Evolutionary conservation across 2,888 invertebrate genomes (phyloP).

Genomic region (Eilema depressum): DNA sequence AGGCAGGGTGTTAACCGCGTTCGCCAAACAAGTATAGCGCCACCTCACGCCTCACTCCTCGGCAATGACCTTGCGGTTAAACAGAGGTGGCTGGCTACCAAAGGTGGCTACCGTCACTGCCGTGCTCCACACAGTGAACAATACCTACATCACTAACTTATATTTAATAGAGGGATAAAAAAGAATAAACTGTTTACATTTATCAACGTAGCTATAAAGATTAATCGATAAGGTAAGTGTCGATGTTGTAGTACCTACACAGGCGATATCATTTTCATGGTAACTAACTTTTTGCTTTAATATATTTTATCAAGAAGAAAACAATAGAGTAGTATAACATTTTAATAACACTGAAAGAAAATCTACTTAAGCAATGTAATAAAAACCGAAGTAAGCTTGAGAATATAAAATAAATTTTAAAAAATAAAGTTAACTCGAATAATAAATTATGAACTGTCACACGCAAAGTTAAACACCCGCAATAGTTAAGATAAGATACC

Average conservation of each 20-base stretch:
- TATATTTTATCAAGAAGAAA: not conserved
- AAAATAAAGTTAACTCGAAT: too few species aligned
- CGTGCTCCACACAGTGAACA: slow-evolving; percentile 33
- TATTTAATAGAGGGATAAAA: slow-evolving; percentile 33
- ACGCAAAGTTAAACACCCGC: too few species aligned
- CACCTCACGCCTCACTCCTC: slow-evolving; percentile 42
- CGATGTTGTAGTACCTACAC: not conserved
- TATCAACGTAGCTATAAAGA: slow-evolving; percentile 35
- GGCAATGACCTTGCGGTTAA: slow-evolving; percentile 70
- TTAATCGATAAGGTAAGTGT: slow-evolving; percentile 37
- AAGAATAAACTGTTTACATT: slow-evolving; percentile 18
- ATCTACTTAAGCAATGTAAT: not conserved
- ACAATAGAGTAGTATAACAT: not conserved
- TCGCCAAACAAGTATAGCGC: slow-evolving; percentile 31
- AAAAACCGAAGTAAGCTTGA: not conserved
- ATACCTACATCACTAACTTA: slow-evolving; percentile 49
- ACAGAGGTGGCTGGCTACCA: slow-evolving; percentile 9
- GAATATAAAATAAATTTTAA: not conserved
- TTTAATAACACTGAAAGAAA: not conserved
- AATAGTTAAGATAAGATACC: too few species aligned
- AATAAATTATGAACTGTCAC: too few species aligned
- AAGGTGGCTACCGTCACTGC: not conserved
- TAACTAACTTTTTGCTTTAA: slow-evolving; percentile 1
- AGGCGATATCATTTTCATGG: not conserved
- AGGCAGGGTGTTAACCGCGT: slow-evolving; percentile 63